Evolutionary conservation across 1,140 invertebrate species (phyloP), one percentile per base, ranked within the genome.

Genomic region (Drosophila ananassae): DNA sequence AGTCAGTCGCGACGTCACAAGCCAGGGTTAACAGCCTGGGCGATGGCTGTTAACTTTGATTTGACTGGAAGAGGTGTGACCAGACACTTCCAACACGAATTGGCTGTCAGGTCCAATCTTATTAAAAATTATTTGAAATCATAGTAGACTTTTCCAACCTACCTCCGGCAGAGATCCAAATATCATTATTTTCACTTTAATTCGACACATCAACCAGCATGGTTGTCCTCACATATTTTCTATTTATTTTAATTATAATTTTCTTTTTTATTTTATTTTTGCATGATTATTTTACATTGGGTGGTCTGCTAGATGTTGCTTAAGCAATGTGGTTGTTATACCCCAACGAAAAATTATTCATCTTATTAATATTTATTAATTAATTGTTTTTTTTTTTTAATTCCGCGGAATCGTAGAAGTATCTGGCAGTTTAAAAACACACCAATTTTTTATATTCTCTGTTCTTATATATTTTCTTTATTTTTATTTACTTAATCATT

Each of bases 21-120:
- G 32, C 12, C 13, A 54, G 61, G 73, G 21, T 58, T 55, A 72
- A 71, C 55, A 46, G 52, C 72, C 41, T 39, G 28, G 77, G 63
- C 53, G 77, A 54, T 80, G 71, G 74, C 41, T 74, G 52, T 76
- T 48, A 71, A 39, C 77, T 63, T 79, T 79, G 58, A 58, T 73
- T 69, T 47, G 9, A 21, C 41, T 39, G 21, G 21, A 10, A 10
- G 2, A 47, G 60, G 24, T 50, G 48, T 30, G 48, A n/a, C 10
- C 44, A 47, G 44, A 21, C 41, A 21, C 4, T 13, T 17, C 25
- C 25, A 63, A 47, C 17, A 44, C 32, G 63, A 44, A 64, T 41
- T 63, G 4, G 22, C 32, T n/a, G 10, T 1, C 34, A 12, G 3
- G 0, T 2, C 10, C 3, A 37, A 37, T 0, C 4, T 37, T n/a